A percentile compares a stretch with the other conserved stretches of the same genome.
Conservation (phyloP, 2,888 invertebrate genomes). For the Eupithecia subfuscata region DNA sequence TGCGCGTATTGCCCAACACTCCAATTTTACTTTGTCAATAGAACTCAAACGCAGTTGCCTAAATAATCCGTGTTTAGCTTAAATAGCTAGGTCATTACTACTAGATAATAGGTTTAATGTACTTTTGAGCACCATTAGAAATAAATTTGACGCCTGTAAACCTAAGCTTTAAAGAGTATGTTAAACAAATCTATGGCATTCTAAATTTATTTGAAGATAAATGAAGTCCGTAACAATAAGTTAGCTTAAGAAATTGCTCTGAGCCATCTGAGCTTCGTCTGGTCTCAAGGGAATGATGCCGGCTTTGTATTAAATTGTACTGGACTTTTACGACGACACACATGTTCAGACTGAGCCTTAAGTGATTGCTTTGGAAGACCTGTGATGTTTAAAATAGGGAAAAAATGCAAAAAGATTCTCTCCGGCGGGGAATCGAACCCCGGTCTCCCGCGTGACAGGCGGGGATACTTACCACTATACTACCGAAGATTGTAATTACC, state of each 20-base stretch:
- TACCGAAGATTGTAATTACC: slow-evolving; percentile 70
- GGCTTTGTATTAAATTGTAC: slow-evolving; percentile 24
- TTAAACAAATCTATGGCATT: not conserved
- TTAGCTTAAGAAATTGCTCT: not conserved
- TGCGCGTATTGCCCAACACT: not conserved
- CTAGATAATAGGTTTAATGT: not conserved
- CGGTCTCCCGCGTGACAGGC: slow-evolving; percentile 85
- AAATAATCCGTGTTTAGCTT: not conserved
- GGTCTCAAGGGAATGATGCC: slow-evolving; percentile 16
- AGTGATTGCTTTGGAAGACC: slow-evolving; percentile 25
- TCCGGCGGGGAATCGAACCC: slow-evolving; percentile 85
- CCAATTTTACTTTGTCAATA: not conserved
- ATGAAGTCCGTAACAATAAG: not conserved
- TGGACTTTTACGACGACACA: slow-evolving; percentile 17
- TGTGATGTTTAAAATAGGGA: not conserved
- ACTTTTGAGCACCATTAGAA: not conserved
- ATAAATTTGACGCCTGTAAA: not conserved
- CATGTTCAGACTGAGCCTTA: slow-evolving; percentile 9
- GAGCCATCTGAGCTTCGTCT: slow-evolving; percentile 2
- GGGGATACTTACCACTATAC: slow-evolving; percentile 85
- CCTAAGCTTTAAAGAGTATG: not conserved
- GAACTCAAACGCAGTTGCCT: not conserved
- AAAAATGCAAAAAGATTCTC: slow-evolving; percentile 53
- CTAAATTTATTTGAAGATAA: not conserved
- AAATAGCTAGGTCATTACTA: not conserved